A percentile compares a stretch with the other conserved stretches of the same genome.
phyloP scores from a whole-genome alignment of 2,113 vertebrate genomes.

The Arothron firmamentum region DNA sequence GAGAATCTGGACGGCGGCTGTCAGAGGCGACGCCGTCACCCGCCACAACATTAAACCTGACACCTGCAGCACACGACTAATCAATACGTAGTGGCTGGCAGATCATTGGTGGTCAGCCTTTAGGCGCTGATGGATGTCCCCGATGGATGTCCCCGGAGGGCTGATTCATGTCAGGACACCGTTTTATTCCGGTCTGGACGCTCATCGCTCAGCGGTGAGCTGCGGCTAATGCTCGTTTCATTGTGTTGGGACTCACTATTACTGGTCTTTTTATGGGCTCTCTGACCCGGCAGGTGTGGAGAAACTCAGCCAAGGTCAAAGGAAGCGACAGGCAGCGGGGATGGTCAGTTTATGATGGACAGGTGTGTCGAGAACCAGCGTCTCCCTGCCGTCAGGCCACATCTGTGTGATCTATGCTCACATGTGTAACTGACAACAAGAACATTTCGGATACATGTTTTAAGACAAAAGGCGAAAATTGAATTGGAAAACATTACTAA shows the following conservation, averaged over 20 bases:
- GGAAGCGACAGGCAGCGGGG: too few relatives aligned
- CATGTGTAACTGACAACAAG: too few relatives aligned
- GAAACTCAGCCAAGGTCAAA: too few relatives aligned
- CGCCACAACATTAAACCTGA: conserved; percentile 96
- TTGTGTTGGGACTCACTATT: too few relatives aligned
- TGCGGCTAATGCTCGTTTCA: too few relatives aligned
- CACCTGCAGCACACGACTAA: conserved; percentile 96
- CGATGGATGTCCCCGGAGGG: conserved; percentile 85
- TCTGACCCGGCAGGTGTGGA: neutral
- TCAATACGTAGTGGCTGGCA: conserved; percentile 98
- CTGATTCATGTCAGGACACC: conserved; percentile 93
- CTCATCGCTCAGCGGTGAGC: too few relatives aligned
- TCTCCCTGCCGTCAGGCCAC: neutral
- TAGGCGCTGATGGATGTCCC: conserved; percentile 92
- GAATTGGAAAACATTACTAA: too few relatives aligned
- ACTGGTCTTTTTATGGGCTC: conserved; percentile 65
- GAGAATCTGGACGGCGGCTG: conserved; percentile 93
- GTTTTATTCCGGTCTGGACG: conserved; percentile 78
- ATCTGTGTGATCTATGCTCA: too few relatives aligned
- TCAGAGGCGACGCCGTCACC: conserved; percentile 90
- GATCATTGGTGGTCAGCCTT: conserved; percentile 98
- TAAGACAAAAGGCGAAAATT: too few relatives aligned
- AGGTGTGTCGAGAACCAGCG: too few relatives aligned
- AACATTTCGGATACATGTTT: too few relatives aligned
- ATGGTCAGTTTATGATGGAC: too few relatives aligned